Evolutionary conservation across 1,140 invertebrate genomes (phyloP), one percentile per base, ranked within the genome.

Genomic region (Pomacea maculata): DNA sequence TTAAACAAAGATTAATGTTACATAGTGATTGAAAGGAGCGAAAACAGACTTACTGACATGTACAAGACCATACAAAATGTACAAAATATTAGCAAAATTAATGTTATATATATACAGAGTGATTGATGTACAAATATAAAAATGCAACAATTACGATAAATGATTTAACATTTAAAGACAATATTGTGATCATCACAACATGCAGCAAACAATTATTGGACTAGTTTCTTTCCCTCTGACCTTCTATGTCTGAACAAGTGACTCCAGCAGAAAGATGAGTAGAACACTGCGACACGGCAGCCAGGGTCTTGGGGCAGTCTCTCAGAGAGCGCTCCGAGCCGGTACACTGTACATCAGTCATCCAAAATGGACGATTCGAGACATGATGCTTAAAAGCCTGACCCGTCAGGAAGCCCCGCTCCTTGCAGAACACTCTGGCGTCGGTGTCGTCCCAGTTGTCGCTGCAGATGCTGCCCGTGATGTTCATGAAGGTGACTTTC

Each of bases 391-490:
- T 80, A 76, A 86, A 86, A 15, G 87, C 84, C 25, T 77, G 57
- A 21, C 87, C 86, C 21, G 82, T 77, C 63, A 75, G 71, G 79
- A 75, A 90, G 8, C 87, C 87, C n/a, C 88, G 76, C 34, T 87
- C 75, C 14, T 75, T 75, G 71, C 89, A 90, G 63, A 84, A 83
- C 52, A 90, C 88, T 21, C 64, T 75, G 52, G 88, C 88, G 80
- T 85, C 85, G 7, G 29, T 77, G 63, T 88, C 83, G 76, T 86
- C 83, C 86, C 87, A 89, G 11, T 78, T 83, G 73, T 87, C 84
- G 73, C 64, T 82, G 79, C 89, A 90, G 55, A 90, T 85, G 25
- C 79, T 52, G 54, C 89, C 89, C 65, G 81, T 82, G 6, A 85
- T 80, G 17, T 81, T 82, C 12, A 85, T 78, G 75, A 84, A 88